Evolutionary conservation across 2,113 vertebrate species (phyloP).

Genomic region (Podarcis raffonei): DNA sequence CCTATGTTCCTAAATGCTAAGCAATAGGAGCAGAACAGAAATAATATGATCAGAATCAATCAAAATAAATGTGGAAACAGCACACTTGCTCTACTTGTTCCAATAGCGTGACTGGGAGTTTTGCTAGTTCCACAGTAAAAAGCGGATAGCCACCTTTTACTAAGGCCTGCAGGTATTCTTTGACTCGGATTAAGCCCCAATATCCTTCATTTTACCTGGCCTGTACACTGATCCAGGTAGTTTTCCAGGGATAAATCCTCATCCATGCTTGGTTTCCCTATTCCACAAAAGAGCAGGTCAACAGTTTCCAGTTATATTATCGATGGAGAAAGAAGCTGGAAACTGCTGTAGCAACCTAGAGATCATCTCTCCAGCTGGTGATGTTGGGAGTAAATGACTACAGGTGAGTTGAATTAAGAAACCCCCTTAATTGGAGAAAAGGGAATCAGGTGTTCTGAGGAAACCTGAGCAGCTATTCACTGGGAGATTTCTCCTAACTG

Average conservation of each 20-base stretch:
- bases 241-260: slow-evolving; percentile 68
- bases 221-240: slow-evolving; percentile 76
- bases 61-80: background rate
- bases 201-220: slow-evolving; percentile 39
- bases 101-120: background rate
- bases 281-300: background rate
- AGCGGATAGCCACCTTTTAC: no score
- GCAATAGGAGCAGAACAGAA: background rate
- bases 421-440: background rate
- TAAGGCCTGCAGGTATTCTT: no score
- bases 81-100: background rate
- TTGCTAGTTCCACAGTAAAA: background rate
- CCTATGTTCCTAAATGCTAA: background rate
- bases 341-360: background rate
- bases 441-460: background rate
- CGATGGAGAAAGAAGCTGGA: background rate
- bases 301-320: background rate
- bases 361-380: background rate
- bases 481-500: background rate
- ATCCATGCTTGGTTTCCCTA: background rate
- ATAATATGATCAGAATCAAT: background rate
- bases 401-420: background rate
- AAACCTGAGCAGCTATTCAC: background rate
- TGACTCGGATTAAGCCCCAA: accelerated
- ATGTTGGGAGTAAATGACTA: background rate